These are phyloP conservation scores for Erythrocercus mccallii DNA, from an alignment of 2,113 vertebrate species.

Conservation along the genomic window DNA sequence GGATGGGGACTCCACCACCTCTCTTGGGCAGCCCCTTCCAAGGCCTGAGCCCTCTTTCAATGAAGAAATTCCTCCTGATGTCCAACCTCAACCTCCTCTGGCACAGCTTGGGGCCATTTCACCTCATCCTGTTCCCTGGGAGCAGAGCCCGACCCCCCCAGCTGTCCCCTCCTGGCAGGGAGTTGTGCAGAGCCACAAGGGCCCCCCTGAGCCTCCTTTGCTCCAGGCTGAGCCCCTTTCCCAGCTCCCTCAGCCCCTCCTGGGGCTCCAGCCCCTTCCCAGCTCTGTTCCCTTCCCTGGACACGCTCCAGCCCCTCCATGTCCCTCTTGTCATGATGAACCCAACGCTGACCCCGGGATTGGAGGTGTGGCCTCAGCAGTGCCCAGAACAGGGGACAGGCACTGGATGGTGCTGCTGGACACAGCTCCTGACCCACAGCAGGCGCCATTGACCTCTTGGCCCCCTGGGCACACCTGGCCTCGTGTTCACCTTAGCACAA, in stretches of 20 bases:
- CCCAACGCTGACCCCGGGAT: fast-evolving
- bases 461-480: neutral
- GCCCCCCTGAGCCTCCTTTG: neutral
- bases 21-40: neutral
- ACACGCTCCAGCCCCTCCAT: fast-evolving
- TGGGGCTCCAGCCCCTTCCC: neutral
- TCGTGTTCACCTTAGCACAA: neutral
- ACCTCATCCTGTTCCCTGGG: neutral
- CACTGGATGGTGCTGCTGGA: neutral
- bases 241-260: neutral
- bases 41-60: neutral
- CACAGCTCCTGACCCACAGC: neutral
- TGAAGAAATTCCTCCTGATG: fast-evolving
- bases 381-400: fast-evolving
- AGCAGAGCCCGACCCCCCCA: fast-evolving
- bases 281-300: neutral
- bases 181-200: neutral
- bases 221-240: neutral
- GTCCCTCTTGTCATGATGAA: neutral
- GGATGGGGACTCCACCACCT: neutral
- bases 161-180: neutral
- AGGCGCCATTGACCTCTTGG: neutral
- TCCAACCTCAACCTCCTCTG: fast-evolving
- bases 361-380: neutral
- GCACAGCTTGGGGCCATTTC: fast-evolving